Evolutionary conservation across 2,113 vertebrate species (phyloP), one percentile per base, ranked within the genome.

Genomic region (Neolamprologus brichardi): DNA sequence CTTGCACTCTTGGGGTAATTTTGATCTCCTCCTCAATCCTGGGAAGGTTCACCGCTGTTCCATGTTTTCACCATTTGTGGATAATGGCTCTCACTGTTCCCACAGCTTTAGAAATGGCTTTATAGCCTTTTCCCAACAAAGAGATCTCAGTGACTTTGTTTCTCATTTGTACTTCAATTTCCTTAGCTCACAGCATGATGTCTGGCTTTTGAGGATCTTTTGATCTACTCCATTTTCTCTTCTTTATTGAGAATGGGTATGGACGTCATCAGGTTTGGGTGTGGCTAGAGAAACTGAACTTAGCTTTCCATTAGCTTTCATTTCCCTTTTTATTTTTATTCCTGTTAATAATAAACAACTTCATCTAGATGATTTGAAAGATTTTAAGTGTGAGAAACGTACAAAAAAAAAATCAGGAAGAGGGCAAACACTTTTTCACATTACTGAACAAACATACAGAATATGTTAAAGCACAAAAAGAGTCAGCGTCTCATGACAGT

Each of bases 41-140:
- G 58, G 58, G 28, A 32, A 4, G 15, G 15, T 62, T 62, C 28
- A 62, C 28, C 8, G 5, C 58, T 60, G 28, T 32, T 18, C 58
- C 0, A 0, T 32, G 28, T 32, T 60, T 60, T 60, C 15, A 10
- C 56, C 28, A 32, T 60, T 60, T 60, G 1, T 18, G 2, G 56
- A 60, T 60, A 60, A 60, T 60, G 28, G 25, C 56, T 60, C 56
- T 60, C 56, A 10, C 56, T 18, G 30, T 62, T 58, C 25, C 25
- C 56, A 30, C 28, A 60, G 28, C 56, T 60, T 60, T 60, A 30
- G 25, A 60, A 60, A 60, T 60, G 28, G 1, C 28, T 60, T 60
- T 32, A 60, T 32, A 32, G 56, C 28, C 28, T 60, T 58, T 58
- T 60, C 56, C 25, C 25, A 30, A 60, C 5, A 0, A 32, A 60